These are phyloP conservation scores for Tiaroga cobitis DNA, from an alignment of 2,797 vertebrate species.

Conservation along the genomic window DNA sequence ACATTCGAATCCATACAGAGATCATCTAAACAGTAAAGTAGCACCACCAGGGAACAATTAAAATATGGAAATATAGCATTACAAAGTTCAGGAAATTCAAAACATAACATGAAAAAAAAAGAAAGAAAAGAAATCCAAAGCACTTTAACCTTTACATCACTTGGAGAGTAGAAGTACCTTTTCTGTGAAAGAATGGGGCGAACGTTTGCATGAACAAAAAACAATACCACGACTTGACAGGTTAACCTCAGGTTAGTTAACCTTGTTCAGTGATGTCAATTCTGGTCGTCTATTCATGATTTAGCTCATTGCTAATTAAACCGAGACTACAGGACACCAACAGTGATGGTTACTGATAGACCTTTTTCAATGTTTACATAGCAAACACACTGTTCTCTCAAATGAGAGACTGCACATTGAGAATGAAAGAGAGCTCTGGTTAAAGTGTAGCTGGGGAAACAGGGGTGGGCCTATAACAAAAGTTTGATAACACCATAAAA, in stretches of 20 bases:
- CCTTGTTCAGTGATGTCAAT: constrained; percentile 54
- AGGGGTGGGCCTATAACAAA: not conserved
- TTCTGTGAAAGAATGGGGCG: not conserved
- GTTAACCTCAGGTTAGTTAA: constrained; percentile 51
- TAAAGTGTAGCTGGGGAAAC: not conserved
- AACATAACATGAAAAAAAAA: not conserved
- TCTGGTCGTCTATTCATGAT: constrained; percentile 57
- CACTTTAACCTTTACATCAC: not conserved
- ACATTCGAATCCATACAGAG: not conserved
- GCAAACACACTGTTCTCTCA: constrained; percentile 61
- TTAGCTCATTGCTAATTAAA: constrained; percentile 67
- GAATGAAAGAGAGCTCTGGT: not conserved
- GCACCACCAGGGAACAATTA: not conserved
- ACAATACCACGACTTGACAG: not conserved
- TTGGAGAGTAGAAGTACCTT: not conserved
- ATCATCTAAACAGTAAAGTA: not conserved
- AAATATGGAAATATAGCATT: not conserved
- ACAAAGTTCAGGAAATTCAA: not conserved
- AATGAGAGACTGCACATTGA: not conserved
- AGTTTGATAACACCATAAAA: not conserved
- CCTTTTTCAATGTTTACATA: constrained; percentile 70
- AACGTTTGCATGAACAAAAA: not conserved
- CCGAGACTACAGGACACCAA: constrained; percentile 57
- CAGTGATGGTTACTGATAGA: constrained; percentile 58
- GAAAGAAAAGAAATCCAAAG: not conserved